Base-by-base conservation (phyloP, 2,888 invertebrate species). In the Dryomyza anilis region DNA sequence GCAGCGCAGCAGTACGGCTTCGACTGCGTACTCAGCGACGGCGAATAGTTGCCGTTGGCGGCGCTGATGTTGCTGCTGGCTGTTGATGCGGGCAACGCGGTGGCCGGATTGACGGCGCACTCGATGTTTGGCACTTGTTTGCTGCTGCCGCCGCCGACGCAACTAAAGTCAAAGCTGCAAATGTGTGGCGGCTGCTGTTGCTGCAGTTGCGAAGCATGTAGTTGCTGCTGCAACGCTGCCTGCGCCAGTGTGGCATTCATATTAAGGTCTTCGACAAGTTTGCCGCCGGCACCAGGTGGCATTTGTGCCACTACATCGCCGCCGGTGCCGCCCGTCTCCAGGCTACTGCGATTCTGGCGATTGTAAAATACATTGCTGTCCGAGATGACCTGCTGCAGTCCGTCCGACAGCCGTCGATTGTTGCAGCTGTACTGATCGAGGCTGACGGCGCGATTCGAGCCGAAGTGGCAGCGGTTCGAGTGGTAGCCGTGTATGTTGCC, bases 361-460 rank as follows among this genome's bases (percentile, higher is more conserved):
- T 82, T 82, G 56, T 84, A 84, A 71, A 83, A 83, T 3, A 84
- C 83, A 67, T 81, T 83, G 71, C 82, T 83, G 61, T 84, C 84
- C 16, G 83, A 83, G 62, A 82, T 83, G 63, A 84, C 83, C 71
- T 82, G 81, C 16, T 81, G 83, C 66, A 84, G 70, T 6, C 83
- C 83, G 68, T 84, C 84, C 33, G 83, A 83, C 6, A 82, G 73
- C 1, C 83, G 80, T 4, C 84, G 81, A 73, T 81, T 83, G 68
- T 82, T 83, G 58, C 75, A 79, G 73, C 81, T 83, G 66, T 83
- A 84, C 71, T 84, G 83, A 67, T 84, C 83, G 57, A 84, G 72
- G 67, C 84, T 84, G 58, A 84, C 84, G 36, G 83, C 83, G 5
- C 84, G 80, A 72, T 83, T 83, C 67, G 81, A 81, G 73, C 84